Evolutionary conservation across 2,113 vertebrate genomes (phyloP).

Genomic region (Corythornis cristatus): DNA sequence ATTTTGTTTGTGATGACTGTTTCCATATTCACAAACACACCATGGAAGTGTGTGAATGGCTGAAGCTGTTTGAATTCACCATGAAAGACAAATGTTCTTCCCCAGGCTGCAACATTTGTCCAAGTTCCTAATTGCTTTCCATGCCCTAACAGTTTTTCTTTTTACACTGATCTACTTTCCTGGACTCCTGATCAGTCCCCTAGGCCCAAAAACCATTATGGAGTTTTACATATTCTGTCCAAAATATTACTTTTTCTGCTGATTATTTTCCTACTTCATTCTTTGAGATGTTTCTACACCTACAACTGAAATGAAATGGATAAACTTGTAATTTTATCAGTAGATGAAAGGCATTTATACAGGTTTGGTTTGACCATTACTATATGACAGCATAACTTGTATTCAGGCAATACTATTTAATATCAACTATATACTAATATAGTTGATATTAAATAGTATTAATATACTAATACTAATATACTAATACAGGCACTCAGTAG

Average conservation of each 20-base stretch:
- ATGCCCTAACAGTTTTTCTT: conserved; percentile 51
- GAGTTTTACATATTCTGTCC: conserved; percentile 29
- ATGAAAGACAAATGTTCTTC: conserved; percentile 60
- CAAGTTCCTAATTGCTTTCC: conserved; percentile 61
- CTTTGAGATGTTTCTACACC: not conserved
- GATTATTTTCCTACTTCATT: conserved; percentile 36
- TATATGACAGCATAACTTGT: not conserved
- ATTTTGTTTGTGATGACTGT: not conserved
- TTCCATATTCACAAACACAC: not conserved
- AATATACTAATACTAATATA: too few species aligned
- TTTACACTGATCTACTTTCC: conserved; percentile 41
- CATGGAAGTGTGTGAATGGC: not conserved
- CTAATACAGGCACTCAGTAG: not conserved
- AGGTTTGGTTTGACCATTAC: not conserved
- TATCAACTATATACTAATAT: not conserved
- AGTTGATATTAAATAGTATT: too few species aligned
- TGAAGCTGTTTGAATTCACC: not conserved
- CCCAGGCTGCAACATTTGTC: conserved; percentile 33
- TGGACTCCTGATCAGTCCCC: conserved; percentile 26
- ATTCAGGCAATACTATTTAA: not conserved
- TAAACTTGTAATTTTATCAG: not conserved
- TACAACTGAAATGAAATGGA: not conserved
- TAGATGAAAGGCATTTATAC: not conserved
- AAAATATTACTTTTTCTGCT: conserved; percentile 34
- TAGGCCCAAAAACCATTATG: conserved; percentile 35